phyloP scores from a whole-genome alignment of 2,797 vertebrate species.

The Paratrypauchen microcephalus region DNA sequence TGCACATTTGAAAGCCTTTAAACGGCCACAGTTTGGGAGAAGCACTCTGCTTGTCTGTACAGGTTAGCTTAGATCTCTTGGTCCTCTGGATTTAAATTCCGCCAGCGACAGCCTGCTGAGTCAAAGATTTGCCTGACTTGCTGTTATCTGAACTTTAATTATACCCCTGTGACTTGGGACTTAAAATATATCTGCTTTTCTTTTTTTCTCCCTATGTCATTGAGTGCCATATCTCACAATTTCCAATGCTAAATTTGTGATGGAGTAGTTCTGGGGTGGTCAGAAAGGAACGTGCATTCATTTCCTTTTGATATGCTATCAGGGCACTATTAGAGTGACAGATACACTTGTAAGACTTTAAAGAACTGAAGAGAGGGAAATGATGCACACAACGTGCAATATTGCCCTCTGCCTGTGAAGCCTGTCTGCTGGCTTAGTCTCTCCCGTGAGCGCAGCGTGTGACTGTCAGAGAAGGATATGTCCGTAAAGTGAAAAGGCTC shows the following conservation, averaged over 20 bases:
- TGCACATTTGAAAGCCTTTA: constrained; percentile 52
- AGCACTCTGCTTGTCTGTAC: constrained; percentile 33
- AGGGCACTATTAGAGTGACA: constrained; percentile 38
- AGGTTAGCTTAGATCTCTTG: constrained; percentile 49
- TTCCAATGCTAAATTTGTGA: constrained; percentile 31
- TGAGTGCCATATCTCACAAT: constrained; percentile 31
- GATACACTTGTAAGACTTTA: constrained; percentile 34
- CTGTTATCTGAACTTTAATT: constrained; percentile 59
- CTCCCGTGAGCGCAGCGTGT: constrained; percentile 1
- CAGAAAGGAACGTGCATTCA: constrained; percentile 46
- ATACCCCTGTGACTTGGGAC: constrained; percentile 42
- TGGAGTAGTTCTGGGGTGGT: constrained; percentile 40
- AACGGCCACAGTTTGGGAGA: constrained; percentile 42
- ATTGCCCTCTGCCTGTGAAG: constrained; percentile 14
- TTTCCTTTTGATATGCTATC: constrained; percentile 56
- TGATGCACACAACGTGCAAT: constrained; percentile 31
- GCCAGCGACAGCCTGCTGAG: constrained; percentile 44
- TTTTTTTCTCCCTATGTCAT: constrained; percentile 29
- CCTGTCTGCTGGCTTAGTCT: constrained; percentile 2
- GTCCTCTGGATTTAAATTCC: constrained; percentile 57
- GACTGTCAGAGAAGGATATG: background rate
- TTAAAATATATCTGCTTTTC: constrained; percentile 40
- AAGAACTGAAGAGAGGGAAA: constrained; percentile 30
- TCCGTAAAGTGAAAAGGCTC: too few species aligned
- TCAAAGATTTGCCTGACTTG: constrained; percentile 49